Conservation (phyloP, 2,113 vertebrate species). For the Dipodomys stephensi region DNA sequence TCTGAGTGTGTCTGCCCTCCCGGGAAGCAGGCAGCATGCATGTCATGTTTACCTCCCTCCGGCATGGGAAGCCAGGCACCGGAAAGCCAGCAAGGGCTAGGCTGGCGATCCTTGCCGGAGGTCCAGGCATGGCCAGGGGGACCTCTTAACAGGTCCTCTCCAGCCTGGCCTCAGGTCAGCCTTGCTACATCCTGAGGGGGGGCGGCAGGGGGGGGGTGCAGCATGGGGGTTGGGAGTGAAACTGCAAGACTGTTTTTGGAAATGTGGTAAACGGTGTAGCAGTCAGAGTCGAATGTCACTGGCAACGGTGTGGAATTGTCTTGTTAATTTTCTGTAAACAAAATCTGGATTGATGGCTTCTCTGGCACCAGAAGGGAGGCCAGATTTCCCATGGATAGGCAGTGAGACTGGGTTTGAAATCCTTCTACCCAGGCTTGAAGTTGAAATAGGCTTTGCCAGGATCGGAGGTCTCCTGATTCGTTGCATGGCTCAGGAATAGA, state of each 20-base stretch:
- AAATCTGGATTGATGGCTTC: conserved; percentile 57
- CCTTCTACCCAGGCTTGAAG: conserved; percentile 12
- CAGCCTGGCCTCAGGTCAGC: conserved; percentile 46
- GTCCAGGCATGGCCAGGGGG: neutral
- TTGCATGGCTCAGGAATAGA: conserved; percentile 59
- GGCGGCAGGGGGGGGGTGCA: neutral
- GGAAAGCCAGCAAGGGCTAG: conserved; percentile 1
- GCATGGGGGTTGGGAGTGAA: conserved; percentile 28
- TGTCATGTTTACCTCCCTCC: conserved; percentile 76
- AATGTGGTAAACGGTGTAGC: conserved; percentile 11
- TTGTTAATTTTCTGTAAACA: conserved; percentile 59
- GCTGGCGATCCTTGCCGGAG: conserved; percentile 26
- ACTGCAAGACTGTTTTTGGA: conserved; percentile 18
- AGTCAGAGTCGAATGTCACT: conserved; percentile 61
- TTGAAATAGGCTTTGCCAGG: conserved; percentile 40
- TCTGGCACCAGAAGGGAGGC: conserved; percentile 21
- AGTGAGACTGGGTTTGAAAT: conserved; percentile 61
- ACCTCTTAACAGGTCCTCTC: conserved; percentile 9
- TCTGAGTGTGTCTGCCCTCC: conserved; percentile 62
- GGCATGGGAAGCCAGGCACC: conserved; percentile 19
- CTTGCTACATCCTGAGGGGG: neutral
- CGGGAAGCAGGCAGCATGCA: conserved; percentile 65
- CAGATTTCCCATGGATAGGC: neutral
- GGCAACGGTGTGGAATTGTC: conserved; percentile 61
- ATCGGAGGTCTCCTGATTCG: conserved; percentile 47